Percentiles rank a stretch among this genome's conserved stretches.
These are phyloP conservation scores for Caenorhabditis sp. DNA, from an alignment of 2,888 invertebrate genomes.

Conservation along the genomic window DNA sequence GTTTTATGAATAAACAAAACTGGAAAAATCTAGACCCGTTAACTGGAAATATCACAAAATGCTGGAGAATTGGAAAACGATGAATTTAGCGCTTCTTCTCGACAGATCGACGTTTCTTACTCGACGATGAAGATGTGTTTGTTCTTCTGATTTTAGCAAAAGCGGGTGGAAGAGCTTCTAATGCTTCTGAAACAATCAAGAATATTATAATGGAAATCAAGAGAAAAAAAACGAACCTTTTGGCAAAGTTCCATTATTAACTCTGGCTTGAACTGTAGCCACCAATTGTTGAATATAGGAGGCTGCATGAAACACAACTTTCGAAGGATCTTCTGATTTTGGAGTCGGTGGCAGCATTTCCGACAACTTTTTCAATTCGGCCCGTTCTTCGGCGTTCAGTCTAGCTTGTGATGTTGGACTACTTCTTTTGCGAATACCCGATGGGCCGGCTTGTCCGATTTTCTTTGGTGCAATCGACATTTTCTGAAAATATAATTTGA, in stretches of 20 bases:
- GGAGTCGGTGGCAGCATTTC: conserved; percentile 40
- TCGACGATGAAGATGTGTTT: background rate
- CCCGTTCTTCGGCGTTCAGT: conserved; percentile 32
- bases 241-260: conserved; percentile 46
- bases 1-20: too few species aligned
- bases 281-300: conserved; percentile 49
- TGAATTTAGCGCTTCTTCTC: conserved; percentile 1
- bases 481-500: background rate
- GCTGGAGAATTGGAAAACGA: background rate
- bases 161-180: background rate
- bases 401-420: background rate
- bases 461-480: background rate
- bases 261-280: conserved; percentile 48
- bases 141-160: background rate
- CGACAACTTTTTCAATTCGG: conserved; percentile 44
- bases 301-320: conserved; percentile 44
- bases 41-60: background rate
- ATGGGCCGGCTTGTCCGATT: background rate
- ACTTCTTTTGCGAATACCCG: background rate
- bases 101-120: background rate
- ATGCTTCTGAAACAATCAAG: background rate
- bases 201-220: background rate
- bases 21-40: background rate
- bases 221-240: conserved; percentile 27
- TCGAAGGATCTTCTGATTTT: conserved; percentile 31